Conservation (phyloP, 92 coral and sea anemone genomes). For the Scolanthus callimorphus region DNA sequence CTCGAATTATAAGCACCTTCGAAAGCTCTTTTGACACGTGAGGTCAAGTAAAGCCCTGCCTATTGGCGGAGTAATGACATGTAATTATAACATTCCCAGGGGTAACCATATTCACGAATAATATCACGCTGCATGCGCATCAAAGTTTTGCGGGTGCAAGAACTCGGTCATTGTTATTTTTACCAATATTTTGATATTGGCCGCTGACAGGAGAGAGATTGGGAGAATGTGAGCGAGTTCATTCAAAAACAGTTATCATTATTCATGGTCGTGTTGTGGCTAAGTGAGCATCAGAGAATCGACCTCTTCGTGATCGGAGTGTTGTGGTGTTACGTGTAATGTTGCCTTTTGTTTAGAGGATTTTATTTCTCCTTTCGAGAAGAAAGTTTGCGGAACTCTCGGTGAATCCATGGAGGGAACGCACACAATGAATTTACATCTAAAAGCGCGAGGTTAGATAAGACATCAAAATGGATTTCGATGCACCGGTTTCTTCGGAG, state of each 20-base stretch:
- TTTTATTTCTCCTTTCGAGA: not conserved
- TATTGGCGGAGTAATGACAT: no score
- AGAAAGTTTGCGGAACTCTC: slow-evolving; percentile 7
- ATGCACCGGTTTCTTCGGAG: slow-evolving; percentile 25
- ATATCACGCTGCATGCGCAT: not conserved
- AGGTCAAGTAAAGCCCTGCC: no score
- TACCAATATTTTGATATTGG: slow-evolving; percentile 8
- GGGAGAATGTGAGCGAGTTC: slow-evolving; percentile 10
- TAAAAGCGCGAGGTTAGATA: no score
- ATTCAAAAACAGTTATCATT: slow-evolving; percentile 14
- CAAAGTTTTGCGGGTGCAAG: not conserved
- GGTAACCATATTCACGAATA: not conserved
- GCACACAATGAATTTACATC: not conserved
- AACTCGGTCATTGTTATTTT: slow-evolving; percentile 2
- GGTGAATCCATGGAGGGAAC: not conserved
- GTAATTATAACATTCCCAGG: slow-evolving; percentile 2
- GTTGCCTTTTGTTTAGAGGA: not conserved
- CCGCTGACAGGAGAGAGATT: slow-evolving; percentile 7
- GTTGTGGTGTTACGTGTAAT: not conserved
- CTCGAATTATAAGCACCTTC: no score
- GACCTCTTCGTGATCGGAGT: not conserved
- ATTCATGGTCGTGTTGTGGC: slow-evolving; percentile 11
- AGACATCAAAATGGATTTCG: slow-evolving; percentile 46
- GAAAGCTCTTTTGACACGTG: no score
- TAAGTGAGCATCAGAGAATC: not conserved